phyloP scores from a whole-genome alignment of 1,140 invertebrate species.

The Lepidurus apus region DNA sequence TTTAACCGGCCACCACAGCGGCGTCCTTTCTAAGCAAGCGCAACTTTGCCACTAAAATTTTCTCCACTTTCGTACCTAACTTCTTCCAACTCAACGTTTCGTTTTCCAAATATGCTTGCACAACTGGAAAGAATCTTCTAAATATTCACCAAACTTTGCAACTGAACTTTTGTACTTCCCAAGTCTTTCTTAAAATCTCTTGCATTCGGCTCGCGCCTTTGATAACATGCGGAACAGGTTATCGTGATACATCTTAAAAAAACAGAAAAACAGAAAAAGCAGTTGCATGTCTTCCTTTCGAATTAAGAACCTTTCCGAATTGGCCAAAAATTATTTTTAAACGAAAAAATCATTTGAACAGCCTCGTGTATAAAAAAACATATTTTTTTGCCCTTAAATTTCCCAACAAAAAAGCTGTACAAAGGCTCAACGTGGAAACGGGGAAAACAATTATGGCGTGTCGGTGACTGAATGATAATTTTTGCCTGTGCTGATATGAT shows the following conservation, averaged over 20 bases:
- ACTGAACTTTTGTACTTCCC: too few species aligned
- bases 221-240: too few species aligned
- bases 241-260: too few species aligned
- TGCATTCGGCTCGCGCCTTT: too few species aligned
- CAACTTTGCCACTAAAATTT: not conserved
- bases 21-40: constrained; percentile 9
- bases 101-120: not conserved
- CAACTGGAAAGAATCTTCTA: too few species aligned
- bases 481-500: not conserved
- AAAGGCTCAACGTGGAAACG: not conserved
- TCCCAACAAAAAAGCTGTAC: not conserved
- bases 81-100: not conserved
- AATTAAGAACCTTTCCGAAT: too few species aligned
- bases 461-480: not conserved
- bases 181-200: too few species aligned
- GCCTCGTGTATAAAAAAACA: not conserved
- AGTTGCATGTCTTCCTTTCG: too few species aligned
- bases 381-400: not conserved
- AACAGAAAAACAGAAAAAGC: too few species aligned
- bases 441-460: not conserved
- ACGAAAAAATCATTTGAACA: not conserved
- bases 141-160: too few species aligned
- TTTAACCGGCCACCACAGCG: not conserved
- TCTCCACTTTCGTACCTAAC: not conserved
- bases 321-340: too few species aligned